These are phyloP conservation scores for Dermatemys mawii DNA, from an alignment of 2,113 vertebrate species.

Conservation along the genomic window DNA sequence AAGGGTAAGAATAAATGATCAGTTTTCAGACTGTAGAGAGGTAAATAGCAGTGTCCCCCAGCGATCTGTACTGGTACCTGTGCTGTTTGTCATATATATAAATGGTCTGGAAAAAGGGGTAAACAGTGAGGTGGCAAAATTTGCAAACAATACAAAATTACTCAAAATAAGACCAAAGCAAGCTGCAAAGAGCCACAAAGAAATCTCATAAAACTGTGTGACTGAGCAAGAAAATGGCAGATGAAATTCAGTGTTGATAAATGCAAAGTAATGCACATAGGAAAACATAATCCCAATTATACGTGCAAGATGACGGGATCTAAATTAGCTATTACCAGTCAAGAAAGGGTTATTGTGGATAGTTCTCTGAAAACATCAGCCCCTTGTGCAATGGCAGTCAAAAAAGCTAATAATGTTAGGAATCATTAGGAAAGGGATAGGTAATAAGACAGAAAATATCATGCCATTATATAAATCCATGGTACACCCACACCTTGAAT, in stretches of 20 bases:
- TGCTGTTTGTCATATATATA: background rate
- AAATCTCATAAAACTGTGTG: background rate
- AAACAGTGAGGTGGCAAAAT: background rate
- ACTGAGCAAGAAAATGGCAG: background rate
- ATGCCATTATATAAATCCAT: too few species aligned
- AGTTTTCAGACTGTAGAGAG: background rate
- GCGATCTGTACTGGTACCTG: background rate
- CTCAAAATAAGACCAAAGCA: background rate
- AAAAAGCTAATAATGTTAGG: too few species aligned
- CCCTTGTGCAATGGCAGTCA: too few species aligned
- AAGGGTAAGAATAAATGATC: too few species aligned
- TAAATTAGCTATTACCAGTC: background rate
- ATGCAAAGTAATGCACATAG: background rate
- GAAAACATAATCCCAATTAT: background rate
- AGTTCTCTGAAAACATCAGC: background rate
- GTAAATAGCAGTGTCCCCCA: background rate
- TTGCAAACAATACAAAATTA: background rate
- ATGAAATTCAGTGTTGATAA: background rate
- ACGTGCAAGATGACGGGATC: background rate
- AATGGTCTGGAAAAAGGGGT: background rate
- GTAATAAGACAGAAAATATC: too few species aligned
- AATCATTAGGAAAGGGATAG: too few species aligned
- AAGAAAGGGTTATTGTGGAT: background rate
- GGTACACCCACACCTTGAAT: too few species aligned
- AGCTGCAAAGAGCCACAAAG: background rate